These are phyloP conservation scores for Drosophila lacertosa DNA, from an alignment of 1,140 invertebrate genomes.

Conservation along the genomic window DNA sequence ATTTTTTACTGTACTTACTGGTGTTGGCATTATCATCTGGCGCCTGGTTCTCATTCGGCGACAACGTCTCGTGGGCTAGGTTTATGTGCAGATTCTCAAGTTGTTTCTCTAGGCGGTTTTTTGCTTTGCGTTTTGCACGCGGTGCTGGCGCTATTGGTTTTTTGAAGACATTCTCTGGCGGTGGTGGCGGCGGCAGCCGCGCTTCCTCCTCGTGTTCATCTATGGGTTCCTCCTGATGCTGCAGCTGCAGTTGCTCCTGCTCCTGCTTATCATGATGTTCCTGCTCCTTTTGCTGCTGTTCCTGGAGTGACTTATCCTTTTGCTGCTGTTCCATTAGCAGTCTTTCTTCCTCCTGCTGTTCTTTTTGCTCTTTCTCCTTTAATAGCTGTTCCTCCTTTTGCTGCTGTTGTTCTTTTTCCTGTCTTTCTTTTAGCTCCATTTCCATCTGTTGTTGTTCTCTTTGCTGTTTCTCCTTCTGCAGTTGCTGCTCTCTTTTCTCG, in stretches of 20 bases:
- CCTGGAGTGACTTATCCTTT: slow-evolving; percentile 7
- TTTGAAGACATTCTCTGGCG: slow-evolving; percentile 51
- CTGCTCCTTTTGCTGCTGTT: neutral
- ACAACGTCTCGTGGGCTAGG: neutral
- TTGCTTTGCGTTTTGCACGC: slow-evolving; percentile 18
- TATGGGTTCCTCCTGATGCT: neutral
- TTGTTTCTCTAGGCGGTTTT: slow-evolving; percentile 10
- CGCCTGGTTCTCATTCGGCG: neutral
- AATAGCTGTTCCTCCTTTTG: neutral
- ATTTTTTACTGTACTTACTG: slow-evolving; percentile 32
- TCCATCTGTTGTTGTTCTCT: neutral
- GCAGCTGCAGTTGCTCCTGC: neutral
- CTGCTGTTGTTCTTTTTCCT: neutral
- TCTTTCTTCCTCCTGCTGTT: neutral
- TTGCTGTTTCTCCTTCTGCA: neutral
- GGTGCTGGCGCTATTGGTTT: slow-evolving; percentile 57
- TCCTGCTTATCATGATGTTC: neutral
- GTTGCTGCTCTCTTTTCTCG: neutral
- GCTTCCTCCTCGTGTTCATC: neutral
- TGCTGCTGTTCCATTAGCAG: neutral
- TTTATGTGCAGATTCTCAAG: slow-evolving; percentile 13
- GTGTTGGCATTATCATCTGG: slow-evolving; percentile 12
- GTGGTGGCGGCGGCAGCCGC: neutral
- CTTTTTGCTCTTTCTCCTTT: neutral
- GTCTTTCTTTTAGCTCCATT: neutral